Evolutionary conservation across 2,797 vertebrate species (phyloP).

Genomic region (Chaunax sp.): DNA sequence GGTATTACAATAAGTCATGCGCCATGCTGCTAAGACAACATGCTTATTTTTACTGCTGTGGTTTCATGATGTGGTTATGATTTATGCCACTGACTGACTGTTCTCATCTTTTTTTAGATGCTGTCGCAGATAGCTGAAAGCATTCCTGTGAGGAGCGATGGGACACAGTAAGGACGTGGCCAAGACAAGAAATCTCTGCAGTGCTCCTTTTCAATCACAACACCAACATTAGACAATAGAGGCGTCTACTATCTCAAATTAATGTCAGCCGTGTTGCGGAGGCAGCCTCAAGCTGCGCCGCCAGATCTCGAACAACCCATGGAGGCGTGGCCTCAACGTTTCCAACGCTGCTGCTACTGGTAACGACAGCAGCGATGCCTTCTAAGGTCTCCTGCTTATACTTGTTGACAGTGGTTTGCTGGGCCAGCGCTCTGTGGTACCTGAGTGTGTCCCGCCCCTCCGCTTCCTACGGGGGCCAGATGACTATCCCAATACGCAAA

Average conservation of each 20-base stretch:
- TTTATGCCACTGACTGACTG: slow-evolving; percentile 22
- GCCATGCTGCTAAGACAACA: neutral
- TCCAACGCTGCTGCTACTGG: slow-evolving; percentile 66
- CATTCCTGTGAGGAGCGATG: slow-evolving; percentile 37
- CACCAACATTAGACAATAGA: slow-evolving; percentile 22
- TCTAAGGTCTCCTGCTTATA: slow-evolving; percentile 98
- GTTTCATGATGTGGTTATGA: slow-evolving; percentile 22
- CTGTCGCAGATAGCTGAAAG: slow-evolving; percentile 26
- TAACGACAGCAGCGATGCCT: slow-evolving; percentile 87
- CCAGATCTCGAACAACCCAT: slow-evolving; percentile 73
- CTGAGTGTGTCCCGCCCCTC: slow-evolving; percentile 94
- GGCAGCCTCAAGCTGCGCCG: slow-evolving; percentile 85
- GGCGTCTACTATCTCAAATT: slow-evolving; percentile 64
- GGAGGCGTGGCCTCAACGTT: slow-evolving; percentile 75
- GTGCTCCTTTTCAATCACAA: slow-evolving; percentile 25
- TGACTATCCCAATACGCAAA: slow-evolving; percentile 85
- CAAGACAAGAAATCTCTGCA: slow-evolving; percentile 38
- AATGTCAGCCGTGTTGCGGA: slow-evolving; percentile 75
- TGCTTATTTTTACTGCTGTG: slow-evolving; percentile 19
- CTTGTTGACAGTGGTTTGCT: slow-evolving; percentile 96
- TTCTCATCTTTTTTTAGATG: slow-evolving; percentile 56
- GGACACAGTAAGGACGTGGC: slow-evolving; percentile 34
- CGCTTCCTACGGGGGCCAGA: slow-evolving; percentile 89
- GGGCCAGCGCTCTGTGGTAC: slow-evolving; percentile 99
- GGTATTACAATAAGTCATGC: slow-evolving; percentile 25